Evolutionary conservation across 2,797 vertebrate genomes (phyloP).

Genomic region (Squalus acanthias): DNA sequence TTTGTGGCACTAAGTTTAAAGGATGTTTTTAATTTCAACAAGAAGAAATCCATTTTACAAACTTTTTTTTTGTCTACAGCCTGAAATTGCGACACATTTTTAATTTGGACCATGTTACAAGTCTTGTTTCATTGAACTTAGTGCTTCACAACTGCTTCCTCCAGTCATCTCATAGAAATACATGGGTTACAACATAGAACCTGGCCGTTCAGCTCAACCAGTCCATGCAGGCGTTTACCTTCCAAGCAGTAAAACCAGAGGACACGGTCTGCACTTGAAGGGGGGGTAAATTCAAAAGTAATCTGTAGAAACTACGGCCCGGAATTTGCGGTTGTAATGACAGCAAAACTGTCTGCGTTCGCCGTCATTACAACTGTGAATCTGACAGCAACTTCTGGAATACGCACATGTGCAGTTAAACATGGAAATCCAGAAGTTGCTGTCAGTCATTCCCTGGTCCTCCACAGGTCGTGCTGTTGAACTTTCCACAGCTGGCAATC

Average conservation of each 20-base stretch:
- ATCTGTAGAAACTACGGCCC: background rate
- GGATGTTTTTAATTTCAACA: background rate
- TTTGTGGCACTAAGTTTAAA: background rate
- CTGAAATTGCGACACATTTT: background rate
- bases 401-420: too few species aligned
- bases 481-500: too few species aligned
- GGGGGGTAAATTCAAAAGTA: background rate
- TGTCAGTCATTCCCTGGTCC: too few species aligned
- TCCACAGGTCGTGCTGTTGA: too few species aligned
- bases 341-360: too few species aligned
- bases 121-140: background rate
- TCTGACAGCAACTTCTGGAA: too few species aligned
- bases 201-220: background rate
- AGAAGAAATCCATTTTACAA: background rate
- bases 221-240: background rate
- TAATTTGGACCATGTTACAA: background rate
- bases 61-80: background rate
- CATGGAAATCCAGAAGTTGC: too few species aligned
- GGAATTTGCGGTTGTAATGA: too few species aligned
- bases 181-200: background rate
- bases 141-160: background rate
- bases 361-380: too few species aligned
- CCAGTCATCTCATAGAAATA: background rate
- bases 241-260: background rate
- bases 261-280: background rate